Base-by-base conservation (phyloP, 2,113 vertebrate genomes). In the Eurypyga helias region DNA sequence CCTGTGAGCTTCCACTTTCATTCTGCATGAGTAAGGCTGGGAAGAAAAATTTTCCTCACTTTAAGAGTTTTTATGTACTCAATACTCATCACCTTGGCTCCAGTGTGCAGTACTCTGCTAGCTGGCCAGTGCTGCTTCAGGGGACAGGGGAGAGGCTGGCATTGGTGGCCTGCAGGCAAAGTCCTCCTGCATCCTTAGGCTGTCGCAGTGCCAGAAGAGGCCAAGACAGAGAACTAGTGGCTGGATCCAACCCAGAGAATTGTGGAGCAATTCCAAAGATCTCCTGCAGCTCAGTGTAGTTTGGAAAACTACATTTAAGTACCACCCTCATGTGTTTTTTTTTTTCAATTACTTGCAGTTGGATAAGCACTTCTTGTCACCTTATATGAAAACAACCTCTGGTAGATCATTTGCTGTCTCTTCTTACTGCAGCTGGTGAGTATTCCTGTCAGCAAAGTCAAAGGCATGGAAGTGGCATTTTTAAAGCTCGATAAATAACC, bases 251-350 rank as follows among this genome's bases (percentile, higher is more conserved):
- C 38, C 57, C 45, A 71, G 38, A 79, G 41, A 79, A 76, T 34
- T 48, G 38, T 83, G 57, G 28, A 94, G 58, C 36, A 57, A 19
- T 72, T 88, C 46, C 72, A 12, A 90, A 80, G 41, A 38, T 88
- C 29, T 81, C 81, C 28, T 55, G 28, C 71, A 72, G 48, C 48
- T 88, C 38, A 52, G 12, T 45, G 43, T 57, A 88, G 61, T 51
- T 45, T 69, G 24, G 16, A 36, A 82, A 88, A 85, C 61, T 80
- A 17, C 87, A 89, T 92, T 94, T 94, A 75, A 93, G 82, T 71
- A 71, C 52, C 57, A 79, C 64, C 66, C 57, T 90, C 25, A 10
- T 31, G 1, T 13, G 15, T 45, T 45, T 45, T 45, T 41, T 75
- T 69, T 94, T 64, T 89, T 34, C 38, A 38, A 3, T 76, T 92